phyloP scores from a whole-genome alignment of 2,797 vertebrate genomes.

The Naso thynnoides region DNA sequence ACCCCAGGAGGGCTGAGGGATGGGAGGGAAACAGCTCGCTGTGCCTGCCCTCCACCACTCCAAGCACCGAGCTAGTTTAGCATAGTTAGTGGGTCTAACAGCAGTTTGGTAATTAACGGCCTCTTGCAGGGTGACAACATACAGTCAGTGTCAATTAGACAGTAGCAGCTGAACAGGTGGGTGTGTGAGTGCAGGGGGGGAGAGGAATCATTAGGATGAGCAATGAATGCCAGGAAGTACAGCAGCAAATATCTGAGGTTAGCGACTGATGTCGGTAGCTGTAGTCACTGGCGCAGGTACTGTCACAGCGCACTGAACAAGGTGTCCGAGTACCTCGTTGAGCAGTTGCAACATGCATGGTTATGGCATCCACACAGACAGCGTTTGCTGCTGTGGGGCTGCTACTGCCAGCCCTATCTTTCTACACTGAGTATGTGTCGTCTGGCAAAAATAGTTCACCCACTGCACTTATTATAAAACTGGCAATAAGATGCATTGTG shows the following conservation, averaged over 20 bases:
- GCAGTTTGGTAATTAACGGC: conserved; percentile 78
- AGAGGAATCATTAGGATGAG: conserved; percentile 65
- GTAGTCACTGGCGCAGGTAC: conserved; percentile 2
- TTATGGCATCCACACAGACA: too few relatives aligned
- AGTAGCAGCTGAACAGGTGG: conserved; percentile 71
- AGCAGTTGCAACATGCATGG: too few relatives aligned
- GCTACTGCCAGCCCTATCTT: too few relatives aligned
- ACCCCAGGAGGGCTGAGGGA: conserved; percentile 51
- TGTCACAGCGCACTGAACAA: conserved; percentile 4
- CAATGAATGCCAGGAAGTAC: conserved; percentile 42
- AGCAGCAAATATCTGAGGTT: conserved; percentile 38
- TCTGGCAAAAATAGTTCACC: too few relatives aligned
- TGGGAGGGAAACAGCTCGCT: conserved; percentile 68
- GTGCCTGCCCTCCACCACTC: conserved; percentile 52
- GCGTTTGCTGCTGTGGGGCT: too few relatives aligned
- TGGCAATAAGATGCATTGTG: not conserved
- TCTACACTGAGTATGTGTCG: too few relatives aligned
- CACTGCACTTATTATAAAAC: not conserved
- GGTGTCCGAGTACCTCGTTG: too few relatives aligned
- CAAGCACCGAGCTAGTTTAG: conserved; percentile 49
- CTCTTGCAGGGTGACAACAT: conserved; percentile 73
- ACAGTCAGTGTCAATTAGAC: conserved; percentile 77
- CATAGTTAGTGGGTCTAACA: conserved; percentile 64
- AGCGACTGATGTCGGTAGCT: conserved; percentile 24
- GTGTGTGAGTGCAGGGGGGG: conserved; percentile 56